phyloP scores from a whole-genome alignment of 2,113 vertebrate species.

The Isichthys henryi region DNA sequence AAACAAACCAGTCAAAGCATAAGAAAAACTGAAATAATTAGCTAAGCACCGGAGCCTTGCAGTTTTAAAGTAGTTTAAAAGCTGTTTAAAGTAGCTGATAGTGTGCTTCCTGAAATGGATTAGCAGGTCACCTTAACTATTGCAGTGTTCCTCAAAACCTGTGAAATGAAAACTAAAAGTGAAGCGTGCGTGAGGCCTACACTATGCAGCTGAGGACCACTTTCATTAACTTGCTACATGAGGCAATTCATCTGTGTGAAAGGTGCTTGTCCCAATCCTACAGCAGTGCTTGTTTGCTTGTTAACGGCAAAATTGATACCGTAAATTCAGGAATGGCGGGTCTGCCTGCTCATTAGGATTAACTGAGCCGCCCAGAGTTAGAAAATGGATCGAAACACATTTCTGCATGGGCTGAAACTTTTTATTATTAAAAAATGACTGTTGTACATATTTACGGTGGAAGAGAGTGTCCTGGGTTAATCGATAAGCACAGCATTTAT shows the following conservation, averaged over 20 bases:
- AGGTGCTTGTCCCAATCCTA: not conserved
- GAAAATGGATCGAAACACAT: not conserved
- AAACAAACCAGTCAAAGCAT: too few species aligned
- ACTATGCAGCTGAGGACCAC: not conserved
- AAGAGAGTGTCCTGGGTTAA: not conserved
- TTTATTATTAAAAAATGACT: conserved; percentile 11
- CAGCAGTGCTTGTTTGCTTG: not conserved
- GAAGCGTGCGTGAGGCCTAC: not conserved
- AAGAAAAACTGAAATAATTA: too few species aligned
- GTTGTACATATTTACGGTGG: not conserved
- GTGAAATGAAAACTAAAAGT: not conserved
- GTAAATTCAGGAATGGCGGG: not conserved
- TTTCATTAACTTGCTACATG: not conserved
- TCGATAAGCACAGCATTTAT: not conserved
- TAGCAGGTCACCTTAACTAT: not conserved
- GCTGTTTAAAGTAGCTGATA: too few species aligned
- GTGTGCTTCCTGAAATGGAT: too few species aligned
- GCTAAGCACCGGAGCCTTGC: too few species aligned
- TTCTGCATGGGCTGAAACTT: not conserved
- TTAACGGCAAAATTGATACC: not conserved
- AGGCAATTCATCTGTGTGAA: not conserved
- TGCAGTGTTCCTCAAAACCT: not conserved
- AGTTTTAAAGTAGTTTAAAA: too few species aligned
- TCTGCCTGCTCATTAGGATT: not conserved
- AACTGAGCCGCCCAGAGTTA: not conserved